A percentile compares a stretch with the other conserved stretches of the same genome.
These are phyloP conservation scores for Distichodus sexfasciatus DNA, from an alignment of 2,797 vertebrate species.

Conservation along the genomic window DNA sequence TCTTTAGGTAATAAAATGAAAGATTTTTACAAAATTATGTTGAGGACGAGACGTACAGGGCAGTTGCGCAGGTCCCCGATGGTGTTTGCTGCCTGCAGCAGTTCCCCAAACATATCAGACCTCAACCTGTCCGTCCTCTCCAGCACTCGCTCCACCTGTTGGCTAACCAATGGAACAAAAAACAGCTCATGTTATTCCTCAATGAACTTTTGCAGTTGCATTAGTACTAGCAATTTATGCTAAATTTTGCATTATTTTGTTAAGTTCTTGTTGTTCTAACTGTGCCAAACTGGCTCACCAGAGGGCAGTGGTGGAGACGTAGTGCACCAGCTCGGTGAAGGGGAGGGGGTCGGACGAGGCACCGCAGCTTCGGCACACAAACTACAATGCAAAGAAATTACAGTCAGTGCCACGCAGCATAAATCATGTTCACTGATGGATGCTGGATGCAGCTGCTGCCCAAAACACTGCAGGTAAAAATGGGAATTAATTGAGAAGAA, in stretches of 20 bases:
- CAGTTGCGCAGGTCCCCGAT: slow-evolving; percentile 92
- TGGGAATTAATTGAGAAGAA: not conserved
- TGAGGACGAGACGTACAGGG: slow-evolving; percentile 80
- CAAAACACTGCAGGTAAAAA: too few relatives aligned
- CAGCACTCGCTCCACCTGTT: slow-evolving; percentile 74
- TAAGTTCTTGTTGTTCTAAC: too few relatives aligned
- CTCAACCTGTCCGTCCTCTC: slow-evolving; percentile 84
- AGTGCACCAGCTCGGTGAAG: slow-evolving; percentile 94
- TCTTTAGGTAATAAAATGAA: too few relatives aligned
- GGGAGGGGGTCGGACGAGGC: slow-evolving; percentile 95
- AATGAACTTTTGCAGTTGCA: too few relatives aligned
- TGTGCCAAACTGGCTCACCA: slow-evolving; percentile 94
- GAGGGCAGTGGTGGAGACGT: slow-evolving; percentile 94
- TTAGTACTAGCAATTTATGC: not conserved
- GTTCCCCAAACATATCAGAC: slow-evolving; percentile 92
- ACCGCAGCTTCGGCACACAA: slow-evolving; percentile 93
- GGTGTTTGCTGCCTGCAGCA: slow-evolving; percentile 94
- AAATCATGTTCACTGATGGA: too few relatives aligned
- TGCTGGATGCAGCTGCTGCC: too few relatives aligned
- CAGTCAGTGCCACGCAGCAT: not conserved
- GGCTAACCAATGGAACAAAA: slow-evolving; percentile 55
- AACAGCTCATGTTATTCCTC: too few relatives aligned
- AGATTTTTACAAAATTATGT: too few relatives aligned
- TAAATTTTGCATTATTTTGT: not conserved
- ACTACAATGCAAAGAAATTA: slow-evolving; percentile 68